Evolutionary conservation across 2,113 vertebrate species (phyloP).

Genomic region (Dromiciops gliroides): DNA sequence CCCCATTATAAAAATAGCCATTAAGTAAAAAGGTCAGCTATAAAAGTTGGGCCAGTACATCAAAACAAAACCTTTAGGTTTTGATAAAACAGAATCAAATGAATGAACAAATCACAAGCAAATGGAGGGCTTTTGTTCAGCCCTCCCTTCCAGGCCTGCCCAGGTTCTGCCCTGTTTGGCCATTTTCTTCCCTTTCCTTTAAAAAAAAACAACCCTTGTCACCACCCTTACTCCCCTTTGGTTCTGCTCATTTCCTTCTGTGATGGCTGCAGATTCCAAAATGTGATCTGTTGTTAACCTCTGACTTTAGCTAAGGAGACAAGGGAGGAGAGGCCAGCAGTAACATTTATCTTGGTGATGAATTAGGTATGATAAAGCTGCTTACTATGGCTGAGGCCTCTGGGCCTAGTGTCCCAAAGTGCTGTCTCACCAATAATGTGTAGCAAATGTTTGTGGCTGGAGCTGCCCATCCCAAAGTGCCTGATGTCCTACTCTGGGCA

Average conservation of each 20-base stretch:
- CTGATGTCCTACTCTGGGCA: neutral
- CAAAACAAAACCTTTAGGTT: neutral
- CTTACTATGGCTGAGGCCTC: neutral
- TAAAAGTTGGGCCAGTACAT: neutral
- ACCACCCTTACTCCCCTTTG: neutral
- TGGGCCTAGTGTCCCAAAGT: neutral
- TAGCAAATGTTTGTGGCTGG: neutral
- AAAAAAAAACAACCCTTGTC: neutral
- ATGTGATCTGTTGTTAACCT: neutral
- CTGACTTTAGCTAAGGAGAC: neutral
- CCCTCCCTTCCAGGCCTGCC: neutral
- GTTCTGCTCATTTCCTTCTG: neutral
- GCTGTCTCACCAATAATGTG: neutral
- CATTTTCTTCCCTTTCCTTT: neutral
- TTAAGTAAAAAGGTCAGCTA: neutral
- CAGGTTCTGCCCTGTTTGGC: neutral
- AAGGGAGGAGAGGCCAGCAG: neutral
- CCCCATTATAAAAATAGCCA: neutral
- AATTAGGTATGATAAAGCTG: neutral
- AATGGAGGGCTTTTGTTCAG: neutral
- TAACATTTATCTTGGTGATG: too few relatives aligned
- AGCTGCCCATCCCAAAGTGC: neutral
- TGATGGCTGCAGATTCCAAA: neutral
- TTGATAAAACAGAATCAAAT: neutral
- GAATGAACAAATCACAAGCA: neutral